Evolutionary conservation across 2,113 vertebrate species (phyloP).

Genomic region (Aegotheles bennettii): DNA sequence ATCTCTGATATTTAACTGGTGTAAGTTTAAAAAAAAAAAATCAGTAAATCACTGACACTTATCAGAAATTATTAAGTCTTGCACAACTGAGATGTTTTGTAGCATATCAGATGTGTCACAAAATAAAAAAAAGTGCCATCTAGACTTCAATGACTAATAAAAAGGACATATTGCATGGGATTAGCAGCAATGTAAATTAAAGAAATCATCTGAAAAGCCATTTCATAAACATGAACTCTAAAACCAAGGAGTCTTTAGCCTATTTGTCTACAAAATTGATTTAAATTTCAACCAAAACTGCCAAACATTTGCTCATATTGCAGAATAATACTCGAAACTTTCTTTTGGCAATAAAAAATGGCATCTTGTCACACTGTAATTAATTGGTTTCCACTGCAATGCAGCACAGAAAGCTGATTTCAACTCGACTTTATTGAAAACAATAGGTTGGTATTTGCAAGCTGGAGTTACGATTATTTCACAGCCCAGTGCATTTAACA

Average conservation of each 20-base stretch:
- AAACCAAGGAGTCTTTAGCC: background rate
- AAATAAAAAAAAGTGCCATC: background rate
- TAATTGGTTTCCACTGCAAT: constrained; percentile 14
- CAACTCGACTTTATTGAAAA: constrained; percentile 12
- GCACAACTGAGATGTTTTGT: background rate
- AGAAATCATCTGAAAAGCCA: background rate
- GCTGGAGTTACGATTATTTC: constrained; percentile 13
- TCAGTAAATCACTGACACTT: background rate
- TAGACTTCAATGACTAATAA: background rate
- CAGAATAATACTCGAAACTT: background rate
- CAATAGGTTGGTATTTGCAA: constrained; percentile 39
- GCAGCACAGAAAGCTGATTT: constrained; percentile 31
- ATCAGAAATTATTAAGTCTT: background rate
- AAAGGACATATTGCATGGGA: background rate
- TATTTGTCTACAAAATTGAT: background rate
- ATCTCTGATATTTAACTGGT: background rate
- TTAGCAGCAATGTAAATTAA: background rate
- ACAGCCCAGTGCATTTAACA: constrained; percentile 10
- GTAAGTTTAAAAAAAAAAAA: background rate
- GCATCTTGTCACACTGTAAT: background rate
- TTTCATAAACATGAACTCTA: background rate
- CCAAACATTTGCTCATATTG: background rate
- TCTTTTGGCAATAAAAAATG: background rate
- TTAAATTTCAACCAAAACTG: background rate
- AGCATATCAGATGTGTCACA: background rate